Evolutionary conservation across 2,888 invertebrate genomes (phyloP).

Genomic region (Frankliniella intonsa): DNA sequence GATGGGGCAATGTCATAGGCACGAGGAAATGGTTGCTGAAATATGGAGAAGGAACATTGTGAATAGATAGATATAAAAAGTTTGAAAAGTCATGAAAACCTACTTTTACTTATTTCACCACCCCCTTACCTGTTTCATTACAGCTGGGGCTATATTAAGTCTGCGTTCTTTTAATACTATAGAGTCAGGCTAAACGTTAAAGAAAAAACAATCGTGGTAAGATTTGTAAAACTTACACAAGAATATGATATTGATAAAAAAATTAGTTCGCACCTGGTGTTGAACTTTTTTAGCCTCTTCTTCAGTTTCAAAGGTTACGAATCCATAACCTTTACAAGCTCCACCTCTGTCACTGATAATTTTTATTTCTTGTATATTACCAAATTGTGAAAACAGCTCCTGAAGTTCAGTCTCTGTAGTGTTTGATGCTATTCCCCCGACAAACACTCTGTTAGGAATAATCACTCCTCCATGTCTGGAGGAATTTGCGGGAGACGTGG

Average conservation of each 20-base stretch:
- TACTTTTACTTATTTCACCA: background rate
- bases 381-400: slow-evolving; percentile 85
- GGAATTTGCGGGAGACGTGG: slow-evolving; percentile 43
- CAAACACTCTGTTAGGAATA: slow-evolving; percentile 92
- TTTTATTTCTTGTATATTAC: slow-evolving; percentile 86
- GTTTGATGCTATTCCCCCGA: slow-evolving; percentile 90
- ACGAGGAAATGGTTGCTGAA: background rate
- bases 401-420: slow-evolving; percentile 89
- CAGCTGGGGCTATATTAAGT: slow-evolving; percentile 80
- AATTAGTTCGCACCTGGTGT: slow-evolving; percentile 56
- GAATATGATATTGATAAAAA: background rate
- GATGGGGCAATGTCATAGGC: slow-evolving; percentile 32
- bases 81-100: slow-evolving; percentile 39
- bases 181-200: slow-evolving; percentile 59
- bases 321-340: slow-evolving; percentile 89
- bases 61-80: background rate
- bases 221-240: slow-evolving; percentile 31
- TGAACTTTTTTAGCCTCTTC: slow-evolving; percentile 74
- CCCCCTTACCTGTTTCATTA: slow-evolving; percentile 66
- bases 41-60: slow-evolving; percentile 3
- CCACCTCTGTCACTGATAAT: slow-evolving; percentile 93
- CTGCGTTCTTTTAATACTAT: slow-evolving; percentile 74
- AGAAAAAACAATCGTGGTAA: slow-evolving; percentile 35
- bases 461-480: slow-evolving; percentile 53
- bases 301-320: slow-evolving; percentile 81